Percentiles rank a stretch among this genome's conserved stretches.
Evolutionary conservation across 2,888 invertebrate genomes (phyloP).

Genomic region (Drosophila mayaguana): DNA sequence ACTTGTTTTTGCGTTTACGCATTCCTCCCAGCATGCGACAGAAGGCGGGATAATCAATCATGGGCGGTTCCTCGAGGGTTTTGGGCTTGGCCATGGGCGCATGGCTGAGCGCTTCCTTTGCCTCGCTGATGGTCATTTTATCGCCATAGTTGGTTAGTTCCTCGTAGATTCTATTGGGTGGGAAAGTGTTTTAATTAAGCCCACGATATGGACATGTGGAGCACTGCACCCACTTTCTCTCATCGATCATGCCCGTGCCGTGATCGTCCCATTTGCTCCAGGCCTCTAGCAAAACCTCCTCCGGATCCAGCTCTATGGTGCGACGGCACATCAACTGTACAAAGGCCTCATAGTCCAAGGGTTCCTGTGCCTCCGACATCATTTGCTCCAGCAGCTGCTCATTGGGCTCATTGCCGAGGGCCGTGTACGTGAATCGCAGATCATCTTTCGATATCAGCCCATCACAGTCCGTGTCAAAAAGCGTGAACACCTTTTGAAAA

Average conservation of each 20-base stretch:
- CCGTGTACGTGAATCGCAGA: conserved; percentile 87
- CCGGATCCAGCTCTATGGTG: conserved; percentile 88
- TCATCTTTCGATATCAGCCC: conserved; percentile 89
- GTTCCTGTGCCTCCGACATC: conserved; percentile 87
- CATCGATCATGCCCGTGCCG: conserved; percentile 88
- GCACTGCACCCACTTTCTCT: conserved; percentile 86
- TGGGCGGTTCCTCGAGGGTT: conserved; percentile 85
- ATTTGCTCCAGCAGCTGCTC: conserved; percentile 87
- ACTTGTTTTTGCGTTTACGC: conserved; percentile 84
- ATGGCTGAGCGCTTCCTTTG: conserved; percentile 88
- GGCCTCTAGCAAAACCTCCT: conserved; percentile 88
- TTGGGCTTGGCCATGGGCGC: conserved; percentile 87
- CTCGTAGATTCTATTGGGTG: conserved; percentile 86
- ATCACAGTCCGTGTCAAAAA: conserved; percentile 89
- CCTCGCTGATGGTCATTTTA: conserved; percentile 88
- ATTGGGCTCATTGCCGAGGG: conserved; percentile 87
- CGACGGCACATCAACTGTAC: conserved; percentile 88
- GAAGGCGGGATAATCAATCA: conserved; percentile 89
- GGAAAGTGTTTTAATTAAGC: neutral
- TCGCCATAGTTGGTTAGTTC: conserved; percentile 89
- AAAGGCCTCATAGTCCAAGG: conserved; percentile 88
- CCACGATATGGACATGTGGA: neutral
- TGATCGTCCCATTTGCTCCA: conserved; percentile 89
- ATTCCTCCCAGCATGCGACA: conserved; percentile 88
- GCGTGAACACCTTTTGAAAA: conserved; percentile 86